Evolutionary conservation across 2,113 vertebrate genomes (phyloP).

Genomic region (Cyanoderma ruficeps): DNA sequence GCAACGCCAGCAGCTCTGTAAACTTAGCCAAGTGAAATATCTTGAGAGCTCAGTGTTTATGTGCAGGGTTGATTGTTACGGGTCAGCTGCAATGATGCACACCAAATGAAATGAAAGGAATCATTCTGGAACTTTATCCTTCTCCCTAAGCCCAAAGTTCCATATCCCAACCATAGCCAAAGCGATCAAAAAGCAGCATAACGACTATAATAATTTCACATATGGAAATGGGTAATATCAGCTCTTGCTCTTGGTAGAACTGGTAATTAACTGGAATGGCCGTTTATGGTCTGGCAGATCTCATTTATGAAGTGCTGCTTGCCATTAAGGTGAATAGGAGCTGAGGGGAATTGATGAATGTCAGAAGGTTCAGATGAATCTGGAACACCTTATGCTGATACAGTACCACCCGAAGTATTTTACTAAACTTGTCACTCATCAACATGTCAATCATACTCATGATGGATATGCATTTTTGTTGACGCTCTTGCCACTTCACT

Average conservation of each 20-base stretch:
- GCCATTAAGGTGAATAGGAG: not conserved
- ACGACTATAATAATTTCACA: not conserved
- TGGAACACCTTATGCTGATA: not conserved
- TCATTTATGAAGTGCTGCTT: not conserved
- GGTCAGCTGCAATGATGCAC: not conserved
- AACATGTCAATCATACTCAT: not conserved
- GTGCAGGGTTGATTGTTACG: not conserved
- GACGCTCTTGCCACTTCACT: not conserved
- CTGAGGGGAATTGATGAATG: not conserved
- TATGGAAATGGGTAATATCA: not conserved
- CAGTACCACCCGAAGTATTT: not conserved
- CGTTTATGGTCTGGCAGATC: not conserved
- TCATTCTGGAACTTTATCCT: not conserved
- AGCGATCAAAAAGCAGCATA: not conserved
- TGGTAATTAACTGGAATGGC: not conserved
- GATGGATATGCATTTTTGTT: not conserved
- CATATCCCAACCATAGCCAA: fast-evolving
- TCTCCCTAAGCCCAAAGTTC: not conserved
- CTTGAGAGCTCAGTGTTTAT: not conserved
- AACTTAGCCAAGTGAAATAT: not conserved
- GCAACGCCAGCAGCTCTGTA: not conserved
- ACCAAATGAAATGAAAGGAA: not conserved
- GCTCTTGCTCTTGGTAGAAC: not conserved
- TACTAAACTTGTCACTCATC: not conserved
- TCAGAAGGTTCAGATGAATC: not conserved